Conservation (phyloP, 2,888 invertebrate genomes). For the Acleris holmiana region DNA sequence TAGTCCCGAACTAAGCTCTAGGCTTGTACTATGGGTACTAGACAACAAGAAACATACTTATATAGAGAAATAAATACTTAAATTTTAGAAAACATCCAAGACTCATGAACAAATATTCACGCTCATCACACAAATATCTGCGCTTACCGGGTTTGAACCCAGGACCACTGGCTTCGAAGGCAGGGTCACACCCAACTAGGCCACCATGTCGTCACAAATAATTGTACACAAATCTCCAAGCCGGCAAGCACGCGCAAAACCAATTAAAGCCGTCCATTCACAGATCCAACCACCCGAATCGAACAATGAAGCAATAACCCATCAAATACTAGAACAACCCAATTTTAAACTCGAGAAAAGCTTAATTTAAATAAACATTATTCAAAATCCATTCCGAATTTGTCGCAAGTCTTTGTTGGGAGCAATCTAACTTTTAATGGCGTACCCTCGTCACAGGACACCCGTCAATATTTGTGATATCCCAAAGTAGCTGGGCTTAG, state of each 20-base stretch:
- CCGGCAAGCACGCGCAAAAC: background rate
- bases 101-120: too few species aligned
- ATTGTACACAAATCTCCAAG: background rate
- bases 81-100: too few species aligned
- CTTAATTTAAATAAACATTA: conserved; percentile 37
- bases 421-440: conserved; percentile 37
- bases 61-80: too few species aligned
- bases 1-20: too few species aligned
- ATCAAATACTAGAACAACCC: conserved; percentile 33
- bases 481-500: conserved; percentile 13
- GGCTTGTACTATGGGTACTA: too few species aligned
- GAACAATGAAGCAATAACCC: conserved; percentile 25
- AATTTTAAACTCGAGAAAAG: conserved; percentile 31
- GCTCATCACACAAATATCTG: too few species aligned
- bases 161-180: too few species aligned
- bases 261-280: conserved; percentile 4
- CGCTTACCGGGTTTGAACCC: too few species aligned
- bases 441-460: conserved; percentile 27
- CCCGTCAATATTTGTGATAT: conserved; percentile 29
- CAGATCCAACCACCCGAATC: background rate
- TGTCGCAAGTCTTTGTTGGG: conserved; percentile 25
- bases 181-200: too few species aligned
- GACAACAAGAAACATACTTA: too few species aligned
- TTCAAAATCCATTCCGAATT: conserved; percentile 37
- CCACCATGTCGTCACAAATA: too few species aligned